Evolutionary conservation across 2,797 vertebrate genomes (phyloP).

Genomic region (Tokudaia tokunoshimensis): DNA sequence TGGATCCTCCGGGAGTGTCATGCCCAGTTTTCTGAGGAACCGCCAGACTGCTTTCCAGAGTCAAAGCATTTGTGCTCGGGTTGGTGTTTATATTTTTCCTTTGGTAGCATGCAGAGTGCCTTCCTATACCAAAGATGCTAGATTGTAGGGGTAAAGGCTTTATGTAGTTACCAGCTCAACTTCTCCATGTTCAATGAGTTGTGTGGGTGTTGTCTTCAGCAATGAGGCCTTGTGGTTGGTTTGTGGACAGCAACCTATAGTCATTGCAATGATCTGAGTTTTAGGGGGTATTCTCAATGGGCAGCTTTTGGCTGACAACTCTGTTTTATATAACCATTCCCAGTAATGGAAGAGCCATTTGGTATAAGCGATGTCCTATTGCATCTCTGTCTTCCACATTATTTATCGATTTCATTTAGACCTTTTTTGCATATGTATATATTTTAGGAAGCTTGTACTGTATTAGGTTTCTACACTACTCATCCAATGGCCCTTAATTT

Average conservation of each 20-base stretch:
- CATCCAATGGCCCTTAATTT: not conserved
- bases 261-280: not conserved
- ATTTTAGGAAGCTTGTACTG: not conserved
- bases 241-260: not conserved
- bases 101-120: not conserved
- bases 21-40: too few relatives aligned
- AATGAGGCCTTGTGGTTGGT: not conserved
- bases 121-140: not conserved
- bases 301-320: not conserved
- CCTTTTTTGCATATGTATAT: not conserved
- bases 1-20: too few relatives aligned
- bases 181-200: not conserved
- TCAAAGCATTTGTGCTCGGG: not conserved
- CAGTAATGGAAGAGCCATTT: not conserved
- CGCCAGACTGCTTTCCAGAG: too few relatives aligned
- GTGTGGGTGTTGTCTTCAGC: too few relatives aligned
- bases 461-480: not conserved
- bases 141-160: fast-evolving
- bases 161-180: not conserved
- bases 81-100: not conserved
- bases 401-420: not conserved
- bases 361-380: not conserved
- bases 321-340: not conserved
- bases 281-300: not conserved
- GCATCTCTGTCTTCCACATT: not conserved